Conservation (phyloP, 2,888 invertebrate species). For the Drosophila trichaetosa region DNA sequence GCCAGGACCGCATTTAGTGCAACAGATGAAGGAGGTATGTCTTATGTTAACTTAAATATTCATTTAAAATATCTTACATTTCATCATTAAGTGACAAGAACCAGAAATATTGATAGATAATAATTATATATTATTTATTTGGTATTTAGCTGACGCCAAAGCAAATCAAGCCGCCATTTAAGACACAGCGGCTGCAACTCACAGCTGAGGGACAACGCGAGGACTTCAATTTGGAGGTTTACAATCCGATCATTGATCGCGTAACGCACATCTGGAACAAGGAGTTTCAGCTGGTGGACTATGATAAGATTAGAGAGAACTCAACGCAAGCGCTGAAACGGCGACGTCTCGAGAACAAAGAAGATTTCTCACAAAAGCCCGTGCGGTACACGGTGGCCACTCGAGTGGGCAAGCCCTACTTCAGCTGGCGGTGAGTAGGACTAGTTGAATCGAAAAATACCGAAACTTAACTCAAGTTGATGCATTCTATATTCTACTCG, state of each 20-base stretch:
- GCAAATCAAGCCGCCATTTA: conserved; percentile 87
- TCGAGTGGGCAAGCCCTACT: conserved; percentile 90
- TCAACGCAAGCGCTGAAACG: conserved; percentile 81
- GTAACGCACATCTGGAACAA: conserved; percentile 84
- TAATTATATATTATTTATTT: too few species aligned
- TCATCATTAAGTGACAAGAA: background rate
- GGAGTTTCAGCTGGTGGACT: conserved; percentile 66
- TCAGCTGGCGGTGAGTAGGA: conserved; percentile 86
- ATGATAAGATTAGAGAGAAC: conserved; percentile 69
- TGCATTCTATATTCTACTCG: background rate
- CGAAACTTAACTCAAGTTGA: background rate
- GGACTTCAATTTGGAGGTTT: conserved; percentile 86
- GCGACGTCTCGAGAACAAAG: conserved; percentile 79
- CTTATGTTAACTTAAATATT: background rate
- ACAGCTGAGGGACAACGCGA: conserved; percentile 87
- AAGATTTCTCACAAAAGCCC: conserved; percentile 86
- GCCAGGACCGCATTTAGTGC: conserved; percentile 87
- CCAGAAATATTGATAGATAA: background rate
- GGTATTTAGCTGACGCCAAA: conserved; percentile 86
- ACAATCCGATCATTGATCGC: conserved; percentile 82
- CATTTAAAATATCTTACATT: background rate
- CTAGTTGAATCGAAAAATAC: background rate
- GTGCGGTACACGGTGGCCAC: conserved; percentile 90
- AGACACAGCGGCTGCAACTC: conserved; percentile 86
- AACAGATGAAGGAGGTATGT: conserved; percentile 88